These are phyloP conservation scores for Acleris cristana DNA, from an alignment of 2,888 invertebrate genomes.

Conservation along the genomic window DNA sequence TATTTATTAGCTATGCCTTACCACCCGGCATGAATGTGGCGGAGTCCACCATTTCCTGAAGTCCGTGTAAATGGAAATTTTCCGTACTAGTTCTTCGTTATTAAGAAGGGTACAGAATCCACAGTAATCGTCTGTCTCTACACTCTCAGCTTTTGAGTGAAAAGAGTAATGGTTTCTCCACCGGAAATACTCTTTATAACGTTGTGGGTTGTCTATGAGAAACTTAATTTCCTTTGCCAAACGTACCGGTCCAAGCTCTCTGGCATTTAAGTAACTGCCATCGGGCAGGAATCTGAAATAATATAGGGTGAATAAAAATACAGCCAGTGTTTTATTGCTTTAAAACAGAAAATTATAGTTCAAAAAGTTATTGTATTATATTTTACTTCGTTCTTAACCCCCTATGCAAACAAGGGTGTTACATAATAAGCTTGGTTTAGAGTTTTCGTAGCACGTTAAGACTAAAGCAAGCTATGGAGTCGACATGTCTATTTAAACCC, in stretches of 20 bases:
- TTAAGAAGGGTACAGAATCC: constrained; percentile 65
- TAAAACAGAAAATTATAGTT: too few relatives aligned
- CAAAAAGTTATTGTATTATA: too few relatives aligned
- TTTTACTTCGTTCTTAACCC: too few relatives aligned
- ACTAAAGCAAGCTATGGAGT: too few relatives aligned
- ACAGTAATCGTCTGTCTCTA: constrained; percentile 70
- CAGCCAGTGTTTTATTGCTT: too few relatives aligned
- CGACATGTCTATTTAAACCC: too few relatives aligned
- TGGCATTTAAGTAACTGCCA: constrained; percentile 66
- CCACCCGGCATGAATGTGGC: constrained; percentile 34
- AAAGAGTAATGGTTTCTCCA: constrained; percentile 72
- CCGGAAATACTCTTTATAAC: constrained; percentile 64
- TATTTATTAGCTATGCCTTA: too few relatives aligned
- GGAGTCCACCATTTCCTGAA: constrained; percentile 68
- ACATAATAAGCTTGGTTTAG: too few relatives aligned
- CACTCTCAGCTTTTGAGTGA: constrained; percentile 50
- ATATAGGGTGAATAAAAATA: neutral
- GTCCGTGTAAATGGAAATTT: constrained; percentile 52
- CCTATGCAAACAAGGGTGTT: too few relatives aligned
- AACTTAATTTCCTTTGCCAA: constrained; percentile 61
- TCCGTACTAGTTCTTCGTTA: constrained; percentile 53
- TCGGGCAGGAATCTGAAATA: constrained; percentile 72
- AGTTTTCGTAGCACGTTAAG: too few relatives aligned
- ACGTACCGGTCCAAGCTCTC: constrained; percentile 50
- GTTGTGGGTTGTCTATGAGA: constrained; percentile 57